Percentiles rank a stretch among this genome's conserved stretches.
Evolutionary conservation across 2,113 vertebrate genomes (phyloP).

Genomic region (Catharus bicknelli): DNA sequence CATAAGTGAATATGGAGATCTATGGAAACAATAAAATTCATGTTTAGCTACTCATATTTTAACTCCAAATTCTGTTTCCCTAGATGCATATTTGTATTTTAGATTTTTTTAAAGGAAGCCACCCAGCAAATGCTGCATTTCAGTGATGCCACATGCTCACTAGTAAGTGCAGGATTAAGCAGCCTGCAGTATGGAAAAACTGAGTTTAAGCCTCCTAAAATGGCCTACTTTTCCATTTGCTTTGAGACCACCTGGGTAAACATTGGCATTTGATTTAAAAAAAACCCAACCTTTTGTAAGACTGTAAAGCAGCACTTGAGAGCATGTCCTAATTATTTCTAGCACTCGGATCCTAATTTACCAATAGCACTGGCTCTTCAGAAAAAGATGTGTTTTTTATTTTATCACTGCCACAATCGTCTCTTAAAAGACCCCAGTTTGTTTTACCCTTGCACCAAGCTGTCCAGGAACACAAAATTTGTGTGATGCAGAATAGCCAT

Average conservation of each 20-base stretch:
- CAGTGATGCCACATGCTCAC: background rate
- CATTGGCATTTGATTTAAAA: background rate
- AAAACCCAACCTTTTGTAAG: rapidly evolving
- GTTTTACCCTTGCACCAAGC: background rate
- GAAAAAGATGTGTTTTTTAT: background rate
- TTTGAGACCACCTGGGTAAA: background rate
- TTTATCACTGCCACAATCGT: background rate
- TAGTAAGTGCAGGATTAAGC: background rate
- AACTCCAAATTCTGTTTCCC: background rate
- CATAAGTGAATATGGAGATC: background rate
- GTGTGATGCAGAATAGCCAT: no score
- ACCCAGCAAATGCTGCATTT: background rate
- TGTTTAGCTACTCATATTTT: background rate
- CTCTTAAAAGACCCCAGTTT: background rate
- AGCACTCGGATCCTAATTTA: background rate
- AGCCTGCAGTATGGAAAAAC: background rate
- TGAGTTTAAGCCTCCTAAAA: background rate
- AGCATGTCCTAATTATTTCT: background rate
- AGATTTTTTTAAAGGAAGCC: background rate
- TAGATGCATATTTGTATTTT: background rate
- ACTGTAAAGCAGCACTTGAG: background rate
- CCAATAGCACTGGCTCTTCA: background rate
- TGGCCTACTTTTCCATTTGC: background rate
- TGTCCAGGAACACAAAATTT: background rate
- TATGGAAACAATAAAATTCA: background rate